Conservation (phyloP, 2,888 invertebrate genomes). For the Apeira syringaria region DNA sequence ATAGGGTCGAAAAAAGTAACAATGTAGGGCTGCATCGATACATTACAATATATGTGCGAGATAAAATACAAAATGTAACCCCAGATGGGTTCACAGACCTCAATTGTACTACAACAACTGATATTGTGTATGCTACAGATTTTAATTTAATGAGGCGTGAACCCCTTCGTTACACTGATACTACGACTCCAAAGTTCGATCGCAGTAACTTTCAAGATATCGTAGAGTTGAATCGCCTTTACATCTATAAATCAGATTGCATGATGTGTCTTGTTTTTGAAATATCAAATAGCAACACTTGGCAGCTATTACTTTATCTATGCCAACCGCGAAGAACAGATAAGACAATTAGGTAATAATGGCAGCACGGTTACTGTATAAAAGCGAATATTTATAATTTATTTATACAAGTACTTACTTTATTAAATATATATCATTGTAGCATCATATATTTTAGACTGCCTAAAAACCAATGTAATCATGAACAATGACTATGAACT, state of each 20-base stretch:
- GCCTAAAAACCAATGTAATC: too few species aligned
- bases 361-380: too few species aligned
- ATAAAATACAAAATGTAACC: constrained; percentile 50
- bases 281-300: not conserved
- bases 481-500: too few species aligned
- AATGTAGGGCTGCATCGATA: constrained; percentile 25
- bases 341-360: too few species aligned
- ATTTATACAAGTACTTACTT: too few species aligned
- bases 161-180: constrained; percentile 33
- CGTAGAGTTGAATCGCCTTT: constrained; percentile 5
- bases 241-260: constrained; percentile 5
- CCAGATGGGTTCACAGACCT: constrained; percentile 47
- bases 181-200: constrained; percentile 25
- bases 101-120: too few species aligned
- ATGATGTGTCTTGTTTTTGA: constrained; percentile 5
- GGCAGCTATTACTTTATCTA: not conserved
- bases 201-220: constrained; percentile 16
- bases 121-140: constrained; percentile 21
- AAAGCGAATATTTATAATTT: too few species aligned
- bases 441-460: too few species aligned
- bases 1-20: constrained; percentile 7
- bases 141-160: constrained; percentile 38
- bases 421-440: too few species aligned
- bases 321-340: too few species aligned
- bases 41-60: constrained; percentile 37